phyloP scores from a whole-genome alignment of 1,140 invertebrate species.

The Ceratitis capitata region DNA sequence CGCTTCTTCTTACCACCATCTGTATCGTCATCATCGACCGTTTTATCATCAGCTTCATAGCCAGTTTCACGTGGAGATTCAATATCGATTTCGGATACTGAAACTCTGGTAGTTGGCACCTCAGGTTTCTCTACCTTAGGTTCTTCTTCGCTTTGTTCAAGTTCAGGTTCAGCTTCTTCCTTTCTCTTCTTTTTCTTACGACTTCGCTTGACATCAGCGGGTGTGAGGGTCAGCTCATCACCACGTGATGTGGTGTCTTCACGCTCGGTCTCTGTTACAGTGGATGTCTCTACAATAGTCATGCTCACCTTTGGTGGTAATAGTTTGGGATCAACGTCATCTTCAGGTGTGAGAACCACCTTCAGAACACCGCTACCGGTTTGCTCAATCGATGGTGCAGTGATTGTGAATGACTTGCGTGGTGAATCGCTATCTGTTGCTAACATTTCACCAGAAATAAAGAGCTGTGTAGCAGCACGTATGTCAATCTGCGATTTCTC shows the following conservation, averaged over 20 bases:
- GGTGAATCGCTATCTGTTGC: constrained; percentile 44
- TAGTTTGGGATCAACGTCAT: constrained; percentile 27
- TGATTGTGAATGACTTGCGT: constrained; percentile 53
- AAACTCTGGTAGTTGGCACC: background rate
- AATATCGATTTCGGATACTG: constrained; percentile 48
- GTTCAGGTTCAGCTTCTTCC: constrained; percentile 51
- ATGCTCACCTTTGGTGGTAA: constrained; percentile 54
- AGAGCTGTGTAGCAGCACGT: constrained; percentile 56
- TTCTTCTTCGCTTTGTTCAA: constrained; percentile 54
- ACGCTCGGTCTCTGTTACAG: constrained; percentile 32
- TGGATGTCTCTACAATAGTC: constrained; percentile 56
- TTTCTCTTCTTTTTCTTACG: constrained; percentile 66
- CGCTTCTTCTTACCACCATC: constrained; percentile 52
- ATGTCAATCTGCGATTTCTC: constrained; percentile 50
- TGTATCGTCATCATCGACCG: constrained; percentile 60
- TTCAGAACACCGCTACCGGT: constrained; percentile 55
- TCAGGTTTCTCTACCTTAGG: constrained; percentile 41
- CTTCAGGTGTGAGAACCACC: constrained; percentile 47
- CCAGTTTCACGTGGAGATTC: constrained; percentile 61
- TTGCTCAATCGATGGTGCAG: constrained; percentile 56
- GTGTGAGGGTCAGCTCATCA: constrained; percentile 45
- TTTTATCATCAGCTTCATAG: constrained; percentile 71
- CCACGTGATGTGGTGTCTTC: background rate
- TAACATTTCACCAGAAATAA: constrained; percentile 56
- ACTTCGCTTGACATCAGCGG: constrained; percentile 58